Evolutionary conservation across 2,888 invertebrate genomes (phyloP), one percentile per base, ranked within the genome.

Genomic region (Cerceris rybyensis): DNA sequence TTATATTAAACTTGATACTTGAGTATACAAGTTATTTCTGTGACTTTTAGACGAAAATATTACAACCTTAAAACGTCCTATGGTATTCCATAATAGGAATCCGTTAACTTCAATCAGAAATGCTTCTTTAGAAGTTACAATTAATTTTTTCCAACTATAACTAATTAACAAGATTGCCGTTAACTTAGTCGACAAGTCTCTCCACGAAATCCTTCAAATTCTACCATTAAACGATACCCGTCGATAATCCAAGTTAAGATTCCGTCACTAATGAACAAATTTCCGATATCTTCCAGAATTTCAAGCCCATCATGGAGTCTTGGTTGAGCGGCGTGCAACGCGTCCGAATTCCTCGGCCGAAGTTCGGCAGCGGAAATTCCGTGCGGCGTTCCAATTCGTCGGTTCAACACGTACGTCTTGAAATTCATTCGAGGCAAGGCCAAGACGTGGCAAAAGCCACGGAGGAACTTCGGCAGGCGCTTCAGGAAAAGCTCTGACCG

Each of bases 291-390:
- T 55, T 55, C 4, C 55, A 55, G 55, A 52, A 7, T 52, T 14
- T 52, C 52, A 50, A n/a, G 8, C n/a, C 9, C 49, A 73, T 89
- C 85, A 97, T 97, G 97, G 97, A 97, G 91, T 96, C 96, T 86
- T 97, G 97, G 97, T 93, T 97, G 88, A 95, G 95, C 83, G 97
- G 97, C 92, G 96, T 97, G 61, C 97, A 97, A 92, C 95, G 96
- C 85, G 95, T 97, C 80, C 94, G 96, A 86, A 97, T 97, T 87
- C 97, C 97, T 41, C 94, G 97, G 82, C 97, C 97, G 6, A 97
- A 97, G 93, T 96, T 97, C 90, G 95, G 95, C 64, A 94, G 94
- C 85, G 94, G 94, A 17, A 92, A 91, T 81, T 89, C 91, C n/a
- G 90, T 92, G 75, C 86, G 92, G 85, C 83, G 93, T 91, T 89